Conservation (phyloP, 1,140 invertebrate genomes). For the Leptinotarsa lineolata region DNA sequence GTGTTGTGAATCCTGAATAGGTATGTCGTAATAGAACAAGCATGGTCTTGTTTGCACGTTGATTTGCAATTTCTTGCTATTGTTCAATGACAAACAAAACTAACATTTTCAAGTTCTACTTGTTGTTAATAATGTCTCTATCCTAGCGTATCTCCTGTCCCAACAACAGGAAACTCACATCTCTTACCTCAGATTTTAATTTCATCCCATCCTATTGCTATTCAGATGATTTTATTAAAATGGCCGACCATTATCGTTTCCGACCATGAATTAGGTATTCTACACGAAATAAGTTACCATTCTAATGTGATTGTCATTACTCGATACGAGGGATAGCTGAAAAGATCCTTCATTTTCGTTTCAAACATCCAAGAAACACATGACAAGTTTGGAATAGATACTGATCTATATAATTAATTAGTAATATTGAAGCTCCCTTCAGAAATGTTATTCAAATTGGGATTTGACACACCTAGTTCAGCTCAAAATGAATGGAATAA, state of each 20-base stretch:
- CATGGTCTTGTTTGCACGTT: slow-evolving; percentile 19
- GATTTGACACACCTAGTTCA: too few species aligned
- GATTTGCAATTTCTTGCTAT: slow-evolving; percentile 30
- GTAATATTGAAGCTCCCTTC: too few species aligned
- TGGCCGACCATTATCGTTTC: slow-evolving; percentile 21
- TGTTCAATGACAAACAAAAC: slow-evolving; percentile 22
- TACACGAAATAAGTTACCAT: slow-evolving; percentile 22
- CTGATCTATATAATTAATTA: too few species aligned
- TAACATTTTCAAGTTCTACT: slow-evolving; percentile 35
- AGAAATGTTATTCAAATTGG: too few species aligned
- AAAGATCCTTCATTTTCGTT: neutral
- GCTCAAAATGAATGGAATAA: too few species aligned
- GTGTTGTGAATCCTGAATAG: neutral
- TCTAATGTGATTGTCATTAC: slow-evolving; percentile 13
- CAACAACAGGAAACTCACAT: slow-evolving; percentile 40
- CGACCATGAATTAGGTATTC: slow-evolving; percentile 19
- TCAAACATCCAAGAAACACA: neutral
- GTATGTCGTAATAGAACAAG: slow-evolving; percentile 16
- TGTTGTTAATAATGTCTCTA: slow-evolving; percentile 37
- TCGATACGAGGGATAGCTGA: neutral
- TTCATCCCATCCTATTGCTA: slow-evolving; percentile 24
- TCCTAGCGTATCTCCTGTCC: slow-evolving; percentile 40
- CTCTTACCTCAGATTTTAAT: slow-evolving; percentile 40
- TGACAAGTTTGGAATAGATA: neutral
- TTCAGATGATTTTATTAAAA: slow-evolving; percentile 15